phyloP scores from a whole-genome alignment of 2,797 vertebrate genomes.

The Dryobates pubescens region DNA sequence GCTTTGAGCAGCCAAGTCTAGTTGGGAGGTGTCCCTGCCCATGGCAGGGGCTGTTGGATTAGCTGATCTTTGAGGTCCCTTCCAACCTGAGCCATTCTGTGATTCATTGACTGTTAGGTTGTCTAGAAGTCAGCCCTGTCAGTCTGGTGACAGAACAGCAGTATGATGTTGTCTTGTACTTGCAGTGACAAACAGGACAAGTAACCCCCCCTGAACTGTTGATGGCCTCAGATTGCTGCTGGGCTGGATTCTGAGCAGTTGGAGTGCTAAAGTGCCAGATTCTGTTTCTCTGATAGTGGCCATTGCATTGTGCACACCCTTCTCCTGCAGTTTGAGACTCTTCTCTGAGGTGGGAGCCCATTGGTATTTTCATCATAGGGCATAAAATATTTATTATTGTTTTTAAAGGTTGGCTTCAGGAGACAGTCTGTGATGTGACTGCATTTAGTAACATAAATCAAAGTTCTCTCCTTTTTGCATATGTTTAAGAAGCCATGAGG shows the following conservation, averaged over 20 bases:
- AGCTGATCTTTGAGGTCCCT: too few relatives aligned
- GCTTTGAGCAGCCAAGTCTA: too few relatives aligned
- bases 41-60: too few relatives aligned
- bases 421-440: constrained; percentile 16
- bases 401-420: constrained; percentile 32
- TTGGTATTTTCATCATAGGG: constrained; percentile 10
- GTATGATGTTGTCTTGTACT: accelerated
- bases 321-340: background rate
- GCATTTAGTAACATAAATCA: constrained; percentile 27
- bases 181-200: background rate
- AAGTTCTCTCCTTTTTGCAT: constrained; percentile 5
- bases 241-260: background rate
- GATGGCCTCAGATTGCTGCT: background rate
- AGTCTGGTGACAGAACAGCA: background rate
- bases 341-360: background rate
- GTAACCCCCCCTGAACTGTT: background rate
- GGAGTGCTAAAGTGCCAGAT: background rate
- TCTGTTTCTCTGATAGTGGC: background rate
- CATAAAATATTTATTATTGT: constrained; percentile 31
- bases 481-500: background rate
- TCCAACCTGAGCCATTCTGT: too few relatives aligned
- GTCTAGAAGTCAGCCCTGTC: background rate
- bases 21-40: too few relatives aligned
- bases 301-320: background rate
- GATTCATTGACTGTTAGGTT: background rate